Conservation (phyloP, 2,888 invertebrate species). For the Pseudanteris insignis region DNA sequence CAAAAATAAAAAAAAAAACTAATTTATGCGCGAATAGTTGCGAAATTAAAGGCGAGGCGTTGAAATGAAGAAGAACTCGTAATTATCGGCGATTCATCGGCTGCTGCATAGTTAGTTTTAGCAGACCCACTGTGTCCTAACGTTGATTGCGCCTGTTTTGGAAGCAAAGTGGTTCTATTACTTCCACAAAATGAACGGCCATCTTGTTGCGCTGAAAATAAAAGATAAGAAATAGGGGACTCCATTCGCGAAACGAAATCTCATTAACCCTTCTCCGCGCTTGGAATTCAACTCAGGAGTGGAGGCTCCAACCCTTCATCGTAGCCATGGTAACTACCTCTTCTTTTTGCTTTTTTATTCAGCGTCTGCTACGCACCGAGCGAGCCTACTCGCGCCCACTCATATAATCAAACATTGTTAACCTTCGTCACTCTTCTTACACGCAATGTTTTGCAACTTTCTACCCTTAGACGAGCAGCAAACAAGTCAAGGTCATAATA, state of each 20-base stretch:
- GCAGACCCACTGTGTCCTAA: too few species aligned
- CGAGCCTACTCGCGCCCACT: slow-evolving; percentile 30
- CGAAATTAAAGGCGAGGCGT: too few species aligned
- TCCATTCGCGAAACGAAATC: slow-evolving; percentile 48
- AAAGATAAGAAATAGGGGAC: slow-evolving; percentile 42
- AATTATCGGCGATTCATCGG: too few species aligned
- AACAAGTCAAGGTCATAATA: too few species aligned
- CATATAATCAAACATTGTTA: slow-evolving; percentile 20
- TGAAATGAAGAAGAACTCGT: too few species aligned
- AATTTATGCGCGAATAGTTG: too few species aligned
- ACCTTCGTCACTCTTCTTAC: neutral
- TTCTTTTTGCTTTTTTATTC: slow-evolving; percentile 41
- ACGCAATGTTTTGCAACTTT: too few species aligned
- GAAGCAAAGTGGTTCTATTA: slow-evolving; percentile 33
- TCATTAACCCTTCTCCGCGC: slow-evolving; percentile 46
- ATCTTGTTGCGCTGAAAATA: slow-evolving; percentile 43
- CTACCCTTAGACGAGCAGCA: too few species aligned
- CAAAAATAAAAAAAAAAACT: too few species aligned
- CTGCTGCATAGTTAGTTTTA: too few species aligned
- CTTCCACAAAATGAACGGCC: slow-evolving; percentile 37
- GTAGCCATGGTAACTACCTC: slow-evolving; percentile 47
- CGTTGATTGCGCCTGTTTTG: too few species aligned
- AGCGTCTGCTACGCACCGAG: slow-evolving; percentile 25
- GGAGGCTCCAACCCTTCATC: slow-evolving; percentile 46
- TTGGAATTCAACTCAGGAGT: slow-evolving; percentile 40